Base-by-base conservation (phyloP, 2,888 invertebrate genomes). In the Melieria picta region DNA sequence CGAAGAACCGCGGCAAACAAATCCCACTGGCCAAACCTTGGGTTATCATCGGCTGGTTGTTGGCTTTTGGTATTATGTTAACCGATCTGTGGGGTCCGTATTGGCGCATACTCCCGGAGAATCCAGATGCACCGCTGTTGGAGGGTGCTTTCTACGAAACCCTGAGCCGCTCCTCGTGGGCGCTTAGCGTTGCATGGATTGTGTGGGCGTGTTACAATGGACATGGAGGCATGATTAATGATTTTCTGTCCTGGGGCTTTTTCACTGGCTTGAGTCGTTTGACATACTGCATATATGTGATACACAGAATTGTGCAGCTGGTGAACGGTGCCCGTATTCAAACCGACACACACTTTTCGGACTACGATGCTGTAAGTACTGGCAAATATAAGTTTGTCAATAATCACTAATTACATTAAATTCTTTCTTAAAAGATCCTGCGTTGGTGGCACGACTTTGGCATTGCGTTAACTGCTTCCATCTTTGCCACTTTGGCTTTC, bases 401-500 rank as follows among this genome's bases (percentile, higher is more conserved):
- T 13, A 16, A 7, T 30, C 3, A 47, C 7, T 16, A 16, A 47
- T 4, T 47, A 57, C 5, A 57, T 57, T 4, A 16, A 45, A 4
- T 65, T 55, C 4, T 67, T 67, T 11, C 62, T 75, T 50, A 69
- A 57, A 69, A 89, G 85, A 78, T 87, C 43, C 82, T 87, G 73
- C 79, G 82, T 61, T 88, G 86, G 81, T 87, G 88, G 84, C 85
- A 87, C 9, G 87, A 88, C 80, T 85, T 88, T 65, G 82, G 87
- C 46, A 79, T 86, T 7, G 82, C 85, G 9, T 74, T 88, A 57
- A 78, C 83, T 4, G 69, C 86, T 5, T 85, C 88, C 7, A 80
- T 87, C 43, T 82, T 88, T 66, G 87, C 87, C 75, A 86, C 86
- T 3, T 76, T 89, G 71, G 84, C 87, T 13, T 89, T 89, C 74